Percentiles rank a stretch among this genome's conserved stretches.
phyloP scores from a whole-genome alignment of 2,888 invertebrate species.

The Phoronis australis region DNA sequence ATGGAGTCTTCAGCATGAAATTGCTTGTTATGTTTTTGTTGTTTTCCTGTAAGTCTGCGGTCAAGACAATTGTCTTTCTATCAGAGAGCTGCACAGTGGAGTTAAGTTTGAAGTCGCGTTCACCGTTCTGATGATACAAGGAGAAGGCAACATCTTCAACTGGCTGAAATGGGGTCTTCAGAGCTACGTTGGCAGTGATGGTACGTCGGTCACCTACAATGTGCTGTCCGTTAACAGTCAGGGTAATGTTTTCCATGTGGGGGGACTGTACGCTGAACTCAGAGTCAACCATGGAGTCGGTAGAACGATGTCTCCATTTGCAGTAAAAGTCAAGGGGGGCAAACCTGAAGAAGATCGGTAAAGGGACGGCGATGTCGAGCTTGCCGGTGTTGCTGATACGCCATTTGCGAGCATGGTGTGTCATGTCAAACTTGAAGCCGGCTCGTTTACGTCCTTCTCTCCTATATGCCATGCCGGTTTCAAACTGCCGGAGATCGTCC shows the following conservation, averaged over 20 bases:
- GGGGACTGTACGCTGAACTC: no score
- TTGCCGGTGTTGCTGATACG: conserved; percentile 21
- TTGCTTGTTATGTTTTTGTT: conserved; percentile 11
- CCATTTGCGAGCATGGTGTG: conserved; percentile 4
- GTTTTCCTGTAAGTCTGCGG: no score
- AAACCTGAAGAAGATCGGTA: no score
- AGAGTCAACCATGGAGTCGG: conserved; percentile 2
- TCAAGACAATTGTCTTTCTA: no score
- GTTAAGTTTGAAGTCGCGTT: neutral
- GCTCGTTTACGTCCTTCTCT: no score
- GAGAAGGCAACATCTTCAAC: neutral
- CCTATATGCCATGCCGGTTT: neutral
- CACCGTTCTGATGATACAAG: neutral
- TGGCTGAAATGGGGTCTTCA: neutral
- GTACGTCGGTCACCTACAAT: neutral
- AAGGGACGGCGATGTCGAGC: conserved; percentile 18
- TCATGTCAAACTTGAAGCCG: conserved; percentile 7
- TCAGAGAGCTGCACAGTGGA: no score
- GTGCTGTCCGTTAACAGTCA: neutral
- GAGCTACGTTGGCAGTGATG: neutral
- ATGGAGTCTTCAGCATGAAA: conserved; percentile 15
- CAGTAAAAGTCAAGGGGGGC: conserved; percentile 9
- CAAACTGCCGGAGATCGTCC: neutral
- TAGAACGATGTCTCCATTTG: conserved; percentile 25
- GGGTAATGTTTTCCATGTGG: neutral